Evolutionary conservation across 2,888 invertebrate species (phyloP).

Genomic region (Cerastoderma edule): DNA sequence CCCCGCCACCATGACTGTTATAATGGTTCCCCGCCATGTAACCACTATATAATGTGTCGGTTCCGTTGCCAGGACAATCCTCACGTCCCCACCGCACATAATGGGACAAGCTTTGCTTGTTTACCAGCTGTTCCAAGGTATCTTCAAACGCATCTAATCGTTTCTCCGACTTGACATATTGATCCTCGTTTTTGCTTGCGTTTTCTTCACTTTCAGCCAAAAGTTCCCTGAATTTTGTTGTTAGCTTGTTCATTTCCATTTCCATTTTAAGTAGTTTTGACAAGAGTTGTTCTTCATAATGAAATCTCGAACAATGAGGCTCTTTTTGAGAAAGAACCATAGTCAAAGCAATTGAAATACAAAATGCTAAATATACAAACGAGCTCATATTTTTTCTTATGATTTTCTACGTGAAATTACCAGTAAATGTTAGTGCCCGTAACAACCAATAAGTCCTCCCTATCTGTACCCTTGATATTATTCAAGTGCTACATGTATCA

Average conservation of each 20-base stretch:
- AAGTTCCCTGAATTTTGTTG: not conserved
- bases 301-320: constrained; percentile 10
- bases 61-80: constrained; percentile 20
- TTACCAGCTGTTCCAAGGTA: not conserved
- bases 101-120: not conserved
- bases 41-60: constrained; percentile 1
- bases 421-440: too few species aligned
- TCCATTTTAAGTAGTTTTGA: constrained; percentile 10
- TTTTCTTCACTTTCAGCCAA: not conserved
- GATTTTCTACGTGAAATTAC: too few species aligned
- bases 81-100: constrained; percentile 12
- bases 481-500: too few species aligned
- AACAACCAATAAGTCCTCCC: too few species aligned
- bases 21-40: constrained; percentile 16
- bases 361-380: too few species aligned
- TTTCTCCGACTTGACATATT: not conserved
- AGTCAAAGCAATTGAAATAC: too few species aligned
- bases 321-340: too few species aligned
- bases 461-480: too few species aligned
- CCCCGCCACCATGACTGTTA: constrained; percentile 20
- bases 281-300: constrained; percentile 14
- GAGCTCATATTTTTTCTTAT: too few species aligned
- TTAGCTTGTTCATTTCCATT: not conserved
- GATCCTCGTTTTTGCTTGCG: not conserved
- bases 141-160: not conserved